Evolutionary conservation across 2,888 invertebrate genomes (phyloP).

Genomic region (Eristalinus aeneus): DNA sequence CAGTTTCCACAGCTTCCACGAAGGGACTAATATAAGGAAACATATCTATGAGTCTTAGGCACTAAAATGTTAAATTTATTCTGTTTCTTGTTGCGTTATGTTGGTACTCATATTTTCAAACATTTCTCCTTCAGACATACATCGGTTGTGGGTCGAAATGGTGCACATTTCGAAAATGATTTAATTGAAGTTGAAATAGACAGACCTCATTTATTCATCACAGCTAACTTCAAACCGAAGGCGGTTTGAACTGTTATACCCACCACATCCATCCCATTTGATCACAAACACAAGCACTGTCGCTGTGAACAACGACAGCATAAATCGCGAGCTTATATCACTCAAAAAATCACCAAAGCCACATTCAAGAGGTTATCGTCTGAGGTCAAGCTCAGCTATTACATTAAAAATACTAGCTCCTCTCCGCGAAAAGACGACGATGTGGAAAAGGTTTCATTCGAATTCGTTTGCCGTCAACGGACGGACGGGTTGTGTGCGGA

Average conservation of each 20-base stretch:
- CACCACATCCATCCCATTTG: background rate
- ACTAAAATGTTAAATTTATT: too few species aligned
- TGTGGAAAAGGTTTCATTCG: conserved; percentile 4
- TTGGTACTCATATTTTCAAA: too few species aligned
- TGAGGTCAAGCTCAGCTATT: background rate
- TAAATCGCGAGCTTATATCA: background rate
- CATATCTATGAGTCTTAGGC: too few species aligned
- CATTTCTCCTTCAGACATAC: too few species aligned
- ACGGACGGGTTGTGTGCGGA: conserved; percentile 19
- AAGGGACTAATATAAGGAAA: too few species aligned
- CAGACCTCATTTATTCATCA: too few species aligned
- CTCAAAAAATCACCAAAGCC: background rate
- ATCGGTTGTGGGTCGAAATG: too few species aligned
- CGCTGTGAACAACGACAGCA: background rate
- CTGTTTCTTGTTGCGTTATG: too few species aligned
- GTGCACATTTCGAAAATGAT: too few species aligned
- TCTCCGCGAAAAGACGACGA: background rate
- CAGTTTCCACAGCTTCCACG: too few species aligned
- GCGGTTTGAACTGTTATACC: background rate
- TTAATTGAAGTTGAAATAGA: too few species aligned
- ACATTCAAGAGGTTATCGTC: background rate
- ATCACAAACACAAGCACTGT: background rate
- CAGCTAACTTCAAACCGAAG: too few species aligned
- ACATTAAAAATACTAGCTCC: background rate
- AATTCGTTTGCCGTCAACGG: conserved; percentile 15